Conservation (phyloP, 2,797 vertebrate genomes). For the Strix occidentalis region DNA sequence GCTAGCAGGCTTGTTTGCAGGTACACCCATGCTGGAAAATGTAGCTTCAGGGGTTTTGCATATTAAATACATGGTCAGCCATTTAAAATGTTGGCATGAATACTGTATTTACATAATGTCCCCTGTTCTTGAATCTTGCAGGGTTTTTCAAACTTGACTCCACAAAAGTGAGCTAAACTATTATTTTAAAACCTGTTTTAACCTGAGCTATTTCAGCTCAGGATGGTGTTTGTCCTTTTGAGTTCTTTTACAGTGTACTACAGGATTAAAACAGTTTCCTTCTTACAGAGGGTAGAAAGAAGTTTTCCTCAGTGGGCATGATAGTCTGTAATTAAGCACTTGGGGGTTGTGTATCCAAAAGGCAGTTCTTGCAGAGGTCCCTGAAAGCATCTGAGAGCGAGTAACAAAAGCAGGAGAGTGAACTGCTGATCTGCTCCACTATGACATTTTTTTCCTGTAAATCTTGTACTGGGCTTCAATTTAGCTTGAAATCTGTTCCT, state of each 20-base stretch:
- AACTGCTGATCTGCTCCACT: not conserved
- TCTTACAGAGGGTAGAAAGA: not conserved
- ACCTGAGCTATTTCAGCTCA: not conserved
- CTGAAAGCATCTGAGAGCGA: not conserved
- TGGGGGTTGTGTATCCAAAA: not conserved
- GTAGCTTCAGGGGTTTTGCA: not conserved
- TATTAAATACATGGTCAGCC: not conserved
- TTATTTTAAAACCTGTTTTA: not conserved
- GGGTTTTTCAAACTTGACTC: not conserved
- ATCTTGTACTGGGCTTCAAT: not conserved
- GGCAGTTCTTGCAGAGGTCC: not conserved
- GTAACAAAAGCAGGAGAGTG: not conserved
- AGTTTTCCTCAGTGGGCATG: not conserved
- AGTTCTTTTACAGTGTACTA: not conserved
- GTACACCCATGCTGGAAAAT: not conserved
- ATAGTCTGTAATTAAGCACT: not conserved
- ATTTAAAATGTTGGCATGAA: not conserved
- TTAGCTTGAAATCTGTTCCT: not conserved
- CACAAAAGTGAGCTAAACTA: not conserved
- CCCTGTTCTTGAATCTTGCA: not conserved
- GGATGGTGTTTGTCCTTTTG: not conserved
- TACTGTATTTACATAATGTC: fast-evolving
- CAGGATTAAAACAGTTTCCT: not conserved
- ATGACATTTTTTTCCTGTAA: not conserved
- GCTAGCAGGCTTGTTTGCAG: not conserved